A percentile compares a stretch with the other conserved stretches of the same genome.
phyloP scores from a whole-genome alignment of 1,140 invertebrate species.

The Leptestheria dahalacensis region DNA sequence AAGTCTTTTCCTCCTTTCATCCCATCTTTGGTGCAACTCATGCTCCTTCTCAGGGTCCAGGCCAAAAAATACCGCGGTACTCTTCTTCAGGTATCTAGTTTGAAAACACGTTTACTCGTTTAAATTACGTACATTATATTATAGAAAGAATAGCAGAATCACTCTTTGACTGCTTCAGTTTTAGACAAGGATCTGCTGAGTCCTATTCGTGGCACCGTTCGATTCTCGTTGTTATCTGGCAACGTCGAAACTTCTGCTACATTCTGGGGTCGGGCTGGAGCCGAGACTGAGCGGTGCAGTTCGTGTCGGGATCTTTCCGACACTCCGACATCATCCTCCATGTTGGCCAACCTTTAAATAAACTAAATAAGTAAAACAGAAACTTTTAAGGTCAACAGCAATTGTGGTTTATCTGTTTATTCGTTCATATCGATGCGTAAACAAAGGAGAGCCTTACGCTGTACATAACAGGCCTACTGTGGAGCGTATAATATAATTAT shows the following conservation, averaged over 20 bases:
- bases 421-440: too few relatives aligned
- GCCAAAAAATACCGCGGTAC: conserved; percentile 65
- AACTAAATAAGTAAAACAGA: too few relatives aligned
- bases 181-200: conserved; percentile 5
- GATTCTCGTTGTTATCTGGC: neutral
- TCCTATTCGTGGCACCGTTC: neutral
- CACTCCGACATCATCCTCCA: neutral
- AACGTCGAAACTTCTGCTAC: neutral
- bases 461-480: too few relatives aligned
- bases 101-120: neutral
- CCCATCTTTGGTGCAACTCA: conserved; percentile 50
- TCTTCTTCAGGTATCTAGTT: conserved; percentile 46
- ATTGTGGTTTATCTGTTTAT: too few relatives aligned
- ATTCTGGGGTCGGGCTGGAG: neutral
- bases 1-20: conserved; percentile 52
- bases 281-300: neutral
- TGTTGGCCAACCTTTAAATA: too few relatives aligned
- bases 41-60: conserved; percentile 54
- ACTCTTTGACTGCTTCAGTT: conserved; percentile 15
- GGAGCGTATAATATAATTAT: too few relatives aligned
- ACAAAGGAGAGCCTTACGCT: too few relatives aligned
- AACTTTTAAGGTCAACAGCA: too few relatives aligned
- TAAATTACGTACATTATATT: neutral
- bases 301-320: neutral
- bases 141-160: neutral